Evolutionary conservation across 1,140 invertebrate genomes (phyloP).

Genomic region (Lucilia cuprina): DNA sequence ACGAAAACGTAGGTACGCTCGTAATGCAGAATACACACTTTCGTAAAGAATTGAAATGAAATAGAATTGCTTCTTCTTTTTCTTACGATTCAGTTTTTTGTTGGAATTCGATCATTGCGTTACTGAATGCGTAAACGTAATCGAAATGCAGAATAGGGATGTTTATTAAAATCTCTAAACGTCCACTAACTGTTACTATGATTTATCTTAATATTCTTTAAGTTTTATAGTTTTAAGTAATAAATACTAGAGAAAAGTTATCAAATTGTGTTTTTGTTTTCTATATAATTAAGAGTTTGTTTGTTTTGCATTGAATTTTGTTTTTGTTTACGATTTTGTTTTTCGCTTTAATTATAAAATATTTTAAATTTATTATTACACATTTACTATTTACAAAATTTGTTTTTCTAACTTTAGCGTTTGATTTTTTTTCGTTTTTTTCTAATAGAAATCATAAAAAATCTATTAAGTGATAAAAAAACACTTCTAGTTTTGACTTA

Average conservation of each 20-base stretch:
- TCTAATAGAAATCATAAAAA: neutral
- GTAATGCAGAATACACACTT: too few species aligned
- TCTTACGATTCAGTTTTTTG: too few species aligned
- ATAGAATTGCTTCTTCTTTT: too few species aligned
- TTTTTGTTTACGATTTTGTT: neutral
- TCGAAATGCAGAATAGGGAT: too few species aligned
- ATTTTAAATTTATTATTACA: neutral
- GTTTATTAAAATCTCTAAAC: too few species aligned
- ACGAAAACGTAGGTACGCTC: too few species aligned
- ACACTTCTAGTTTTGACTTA: neutral
- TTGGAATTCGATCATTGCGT: too few species aligned
- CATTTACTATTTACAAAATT: constrained; percentile 2
- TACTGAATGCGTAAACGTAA: too few species aligned
- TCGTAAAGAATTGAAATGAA: too few species aligned
- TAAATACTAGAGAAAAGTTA: neutral
- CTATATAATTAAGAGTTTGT: constrained; percentile 1
- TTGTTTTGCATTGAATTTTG: neutral
- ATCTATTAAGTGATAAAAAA: neutral
- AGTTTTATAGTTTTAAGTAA: neutral
- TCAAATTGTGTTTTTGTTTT: neutral
- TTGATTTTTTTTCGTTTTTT: neutral
- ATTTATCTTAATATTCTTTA: neutral
- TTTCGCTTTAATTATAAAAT: neutral
- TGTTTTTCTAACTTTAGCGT: neutral
- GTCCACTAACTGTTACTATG: too few species aligned